Evolutionary conservation across 2,797 vertebrate genomes (phyloP).

Genomic region (Xyrichtys novacula): DNA sequence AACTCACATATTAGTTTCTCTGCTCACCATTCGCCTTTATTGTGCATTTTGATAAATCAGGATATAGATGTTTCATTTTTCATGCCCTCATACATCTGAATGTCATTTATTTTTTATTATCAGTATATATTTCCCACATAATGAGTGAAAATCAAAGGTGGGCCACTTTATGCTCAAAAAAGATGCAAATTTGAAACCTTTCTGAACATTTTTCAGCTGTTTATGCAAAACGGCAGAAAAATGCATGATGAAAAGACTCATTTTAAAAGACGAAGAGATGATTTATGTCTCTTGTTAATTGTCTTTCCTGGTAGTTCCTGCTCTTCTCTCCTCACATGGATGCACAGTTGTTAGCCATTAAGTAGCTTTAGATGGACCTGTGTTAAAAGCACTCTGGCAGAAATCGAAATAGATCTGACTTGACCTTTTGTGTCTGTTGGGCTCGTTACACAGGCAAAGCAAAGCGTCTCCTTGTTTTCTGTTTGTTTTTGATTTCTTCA

Average conservation of each 20-base stretch:
- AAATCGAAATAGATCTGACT: constrained; percentile 23
- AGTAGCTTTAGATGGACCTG: constrained; percentile 10
- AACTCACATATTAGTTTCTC: background rate
- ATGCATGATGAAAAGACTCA: too few species aligned
- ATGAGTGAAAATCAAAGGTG: too few species aligned
- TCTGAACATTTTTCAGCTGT: too few species aligned
- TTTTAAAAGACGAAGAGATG: too few species aligned
- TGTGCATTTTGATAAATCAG: background rate
- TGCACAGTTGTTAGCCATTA: constrained; percentile 1
- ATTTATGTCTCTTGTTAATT: background rate
- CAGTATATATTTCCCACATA: too few species aligned
- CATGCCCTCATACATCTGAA: too few species aligned
- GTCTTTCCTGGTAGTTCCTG: background rate
- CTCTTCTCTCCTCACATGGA: background rate
- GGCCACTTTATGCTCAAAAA: too few species aligned
- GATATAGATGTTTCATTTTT: too few species aligned
- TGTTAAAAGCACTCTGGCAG: constrained; percentile 29
- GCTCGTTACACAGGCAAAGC: constrained; percentile 29
- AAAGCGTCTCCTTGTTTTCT: background rate
- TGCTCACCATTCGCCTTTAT: background rate
- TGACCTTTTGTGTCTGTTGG: constrained; percentile 34
- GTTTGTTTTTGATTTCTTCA: constrained; percentile 10
- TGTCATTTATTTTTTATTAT: too few species aligned
- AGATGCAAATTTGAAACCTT: too few species aligned
- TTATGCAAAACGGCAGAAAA: too few species aligned